Conservation (phyloP, 2,888 invertebrate species). For the Sinentomon sp. region DNA sequence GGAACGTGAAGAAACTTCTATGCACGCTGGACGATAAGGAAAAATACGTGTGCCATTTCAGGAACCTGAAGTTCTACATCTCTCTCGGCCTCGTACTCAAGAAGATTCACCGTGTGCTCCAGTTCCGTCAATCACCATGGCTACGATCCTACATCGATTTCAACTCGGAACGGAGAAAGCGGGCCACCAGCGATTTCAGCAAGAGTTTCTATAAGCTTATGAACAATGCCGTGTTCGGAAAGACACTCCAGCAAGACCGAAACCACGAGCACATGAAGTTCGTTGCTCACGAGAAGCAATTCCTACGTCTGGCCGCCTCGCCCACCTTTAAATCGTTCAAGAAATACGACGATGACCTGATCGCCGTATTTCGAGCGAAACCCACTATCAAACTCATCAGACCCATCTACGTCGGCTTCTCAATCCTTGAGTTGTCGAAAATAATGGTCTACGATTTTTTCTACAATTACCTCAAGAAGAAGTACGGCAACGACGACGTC, state of each 20-base stretch:
- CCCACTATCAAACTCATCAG: constrained; percentile 10
- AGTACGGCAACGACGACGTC: constrained; percentile 12
- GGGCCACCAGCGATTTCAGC: constrained; percentile 16
- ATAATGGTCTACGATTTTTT: constrained; percentile 16
- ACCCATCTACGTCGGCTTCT: constrained; percentile 15
- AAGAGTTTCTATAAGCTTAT: constrained; percentile 18
- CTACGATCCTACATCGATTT: constrained; percentile 15
- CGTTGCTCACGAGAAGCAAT: constrained; percentile 5
- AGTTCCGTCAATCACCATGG: constrained; percentile 15
- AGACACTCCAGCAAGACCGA: constrained; percentile 18
- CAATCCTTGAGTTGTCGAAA: constrained; percentile 15
- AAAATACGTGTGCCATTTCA: constrained; percentile 15
- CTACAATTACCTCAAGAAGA: constrained; percentile 14
- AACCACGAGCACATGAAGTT: constrained; percentile 16
- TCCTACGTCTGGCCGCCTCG: neutral
- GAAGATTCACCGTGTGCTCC: constrained; percentile 15
- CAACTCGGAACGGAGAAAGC: constrained; percentile 15
- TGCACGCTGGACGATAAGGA: constrained; percentile 14
- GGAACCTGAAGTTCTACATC: constrained; percentile 13
- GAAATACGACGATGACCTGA: constrained; percentile 14
- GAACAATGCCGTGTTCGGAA: constrained; percentile 19
- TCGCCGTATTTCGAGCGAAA: constrained; percentile 12
- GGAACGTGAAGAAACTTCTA: constrained; percentile 12
- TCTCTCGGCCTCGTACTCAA: constrained; percentile 13
- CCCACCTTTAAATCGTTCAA: constrained; percentile 4